Evolutionary conservation across 2,888 invertebrate genomes (phyloP).

Genomic region (Coleophora deauratella): DNA sequence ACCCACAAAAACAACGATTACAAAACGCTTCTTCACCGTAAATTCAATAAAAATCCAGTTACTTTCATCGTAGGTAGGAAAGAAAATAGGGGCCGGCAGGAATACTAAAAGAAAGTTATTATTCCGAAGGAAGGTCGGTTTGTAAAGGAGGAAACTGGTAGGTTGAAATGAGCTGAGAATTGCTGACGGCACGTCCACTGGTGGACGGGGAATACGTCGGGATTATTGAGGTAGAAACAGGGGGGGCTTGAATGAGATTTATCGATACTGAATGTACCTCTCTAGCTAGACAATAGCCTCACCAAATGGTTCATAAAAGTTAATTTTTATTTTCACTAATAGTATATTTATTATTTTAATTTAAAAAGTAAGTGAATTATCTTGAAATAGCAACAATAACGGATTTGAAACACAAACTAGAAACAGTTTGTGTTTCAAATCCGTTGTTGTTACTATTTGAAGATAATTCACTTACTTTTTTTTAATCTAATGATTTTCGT

Average conservation of each 20-base stretch:
- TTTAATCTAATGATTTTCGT: no score
- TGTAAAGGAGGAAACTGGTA: slow-evolving; percentile 15
- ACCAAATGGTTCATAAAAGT: no score
- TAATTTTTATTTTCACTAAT: no score
- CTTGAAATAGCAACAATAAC: no score
- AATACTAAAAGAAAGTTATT: slow-evolving; percentile 4
- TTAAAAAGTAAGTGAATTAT: no score
- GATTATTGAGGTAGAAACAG: slow-evolving; percentile 22
- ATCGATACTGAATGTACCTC: slow-evolving; percentile 5
- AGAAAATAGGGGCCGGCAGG: neutral
- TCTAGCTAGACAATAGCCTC: no score
- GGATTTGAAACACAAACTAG: no score
- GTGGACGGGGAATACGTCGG: slow-evolving; percentile 19
- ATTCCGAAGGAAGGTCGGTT: slow-evolving; percentile 13
- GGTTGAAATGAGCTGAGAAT: slow-evolving; percentile 28
- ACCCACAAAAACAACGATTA: no score
- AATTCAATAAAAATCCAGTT: neutral
- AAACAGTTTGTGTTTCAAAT: no score
- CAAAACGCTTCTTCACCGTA: neutral
- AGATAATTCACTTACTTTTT: no score
- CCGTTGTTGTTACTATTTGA: no score
- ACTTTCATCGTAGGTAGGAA: neutral
- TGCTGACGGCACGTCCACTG: slow-evolving; percentile 23
- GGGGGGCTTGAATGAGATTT: slow-evolving; percentile 10
- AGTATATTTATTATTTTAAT: no score